Conservation (phyloP, 2,888 invertebrate species). For the Oscheius sp. region DNA sequence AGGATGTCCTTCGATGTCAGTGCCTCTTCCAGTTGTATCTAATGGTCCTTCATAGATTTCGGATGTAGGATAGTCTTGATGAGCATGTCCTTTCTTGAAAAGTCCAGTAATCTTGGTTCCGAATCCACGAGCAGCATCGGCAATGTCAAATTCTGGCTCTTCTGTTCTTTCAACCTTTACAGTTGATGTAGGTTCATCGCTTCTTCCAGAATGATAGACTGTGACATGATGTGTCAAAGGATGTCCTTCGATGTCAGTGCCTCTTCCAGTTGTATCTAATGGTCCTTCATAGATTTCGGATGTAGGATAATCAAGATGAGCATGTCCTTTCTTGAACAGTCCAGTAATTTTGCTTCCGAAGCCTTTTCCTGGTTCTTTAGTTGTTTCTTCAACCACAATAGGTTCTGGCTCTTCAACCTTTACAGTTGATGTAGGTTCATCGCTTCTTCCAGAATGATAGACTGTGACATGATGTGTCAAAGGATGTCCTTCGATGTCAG, state of each 20-base stretch:
- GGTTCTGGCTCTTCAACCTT: too few species aligned
- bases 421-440: too few species aligned
- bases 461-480: too few species aligned
- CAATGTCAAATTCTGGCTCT: slow-evolving; percentile 18
- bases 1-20: slow-evolving; percentile 35
- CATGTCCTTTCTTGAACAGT: slow-evolving; percentile 45
- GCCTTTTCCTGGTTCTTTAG: not conserved
- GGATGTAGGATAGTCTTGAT: slow-evolving; percentile 51
- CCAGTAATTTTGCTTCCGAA: slow-evolving; percentile 23
- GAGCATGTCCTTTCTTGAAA: slow-evolving; percentile 47
- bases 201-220: slow-evolving; percentile 39
- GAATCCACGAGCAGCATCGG: slow-evolving; percentile 14
- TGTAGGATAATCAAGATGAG: slow-evolving; percentile 53
- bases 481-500: too few species aligned
- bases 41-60: slow-evolving; percentile 38
- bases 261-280: slow-evolving; percentile 23
- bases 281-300: slow-evolving; percentile 36
- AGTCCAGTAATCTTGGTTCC: slow-evolving; percentile 46
- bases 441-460: too few species aligned
- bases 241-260: slow-evolving; percentile 31
- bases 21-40: slow-evolving; percentile 16
- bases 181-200: slow-evolving; percentile 17
- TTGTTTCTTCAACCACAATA: slow-evolving; percentile 7
- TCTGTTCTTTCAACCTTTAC: not conserved
- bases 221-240: slow-evolving; percentile 39